Conservation (phyloP, 2,888 invertebrate genomes). For the Cheilosia impressa region DNA sequence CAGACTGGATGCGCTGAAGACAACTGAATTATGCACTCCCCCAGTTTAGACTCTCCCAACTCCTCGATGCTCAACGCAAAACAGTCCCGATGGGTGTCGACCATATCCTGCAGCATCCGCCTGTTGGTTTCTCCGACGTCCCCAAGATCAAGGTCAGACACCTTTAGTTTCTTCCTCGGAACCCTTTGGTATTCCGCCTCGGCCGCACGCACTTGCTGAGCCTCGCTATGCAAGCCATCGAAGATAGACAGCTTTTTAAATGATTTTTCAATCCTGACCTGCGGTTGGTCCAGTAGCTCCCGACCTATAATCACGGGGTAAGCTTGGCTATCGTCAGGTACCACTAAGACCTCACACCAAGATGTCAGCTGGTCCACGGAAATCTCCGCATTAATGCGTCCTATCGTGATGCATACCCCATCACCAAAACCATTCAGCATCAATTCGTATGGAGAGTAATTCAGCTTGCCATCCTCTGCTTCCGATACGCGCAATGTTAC, state of each 20-base stretch:
- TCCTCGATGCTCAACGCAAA: constrained; percentile 11
- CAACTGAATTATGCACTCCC: not conserved
- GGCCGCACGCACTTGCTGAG: not conserved
- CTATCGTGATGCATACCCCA: constrained; percentile 15
- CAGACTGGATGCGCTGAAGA: too few species aligned
- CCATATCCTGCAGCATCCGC: not conserved
- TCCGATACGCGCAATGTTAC: constrained; percentile 14
- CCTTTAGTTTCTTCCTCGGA: not conserved
- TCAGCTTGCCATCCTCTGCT: not conserved
- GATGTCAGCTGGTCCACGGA: constrained; percentile 11
- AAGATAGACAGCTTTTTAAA: constrained; percentile 19
- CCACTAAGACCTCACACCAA: constrained; percentile 23
- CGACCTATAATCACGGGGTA: constrained; percentile 27
- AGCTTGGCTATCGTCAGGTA: constrained; percentile 20
- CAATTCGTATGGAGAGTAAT: not conserved
- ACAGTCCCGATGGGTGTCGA: constrained; percentile 5
- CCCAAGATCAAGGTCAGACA: not conserved
- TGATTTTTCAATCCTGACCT: constrained; percentile 18
- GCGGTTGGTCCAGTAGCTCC: constrained; percentile 32
- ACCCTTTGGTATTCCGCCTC: not conserved
- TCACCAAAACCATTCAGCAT: constrained; percentile 29
- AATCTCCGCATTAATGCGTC: constrained; percentile 8
- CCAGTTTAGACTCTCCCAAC: constrained; percentile 7
- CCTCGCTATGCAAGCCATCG: not conserved
- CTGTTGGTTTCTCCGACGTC: constrained; percentile 6